phyloP scores from a whole-genome alignment of 2,113 vertebrate species.

The Syrmaticus mikado region DNA sequence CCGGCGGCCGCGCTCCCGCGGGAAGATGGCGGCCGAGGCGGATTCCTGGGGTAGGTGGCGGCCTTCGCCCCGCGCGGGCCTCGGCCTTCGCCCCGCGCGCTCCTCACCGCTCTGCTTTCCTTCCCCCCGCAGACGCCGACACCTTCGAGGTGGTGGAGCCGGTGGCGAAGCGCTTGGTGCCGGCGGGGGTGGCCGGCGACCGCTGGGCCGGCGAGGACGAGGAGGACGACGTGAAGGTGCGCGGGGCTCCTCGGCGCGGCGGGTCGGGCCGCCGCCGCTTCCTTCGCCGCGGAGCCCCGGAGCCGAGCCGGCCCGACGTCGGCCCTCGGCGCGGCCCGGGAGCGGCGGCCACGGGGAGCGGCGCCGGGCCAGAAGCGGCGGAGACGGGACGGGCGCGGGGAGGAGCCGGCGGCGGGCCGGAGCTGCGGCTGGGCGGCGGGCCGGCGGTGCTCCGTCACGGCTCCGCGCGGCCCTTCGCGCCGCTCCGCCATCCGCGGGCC shows the following conservation, averaged over 20 bases:
- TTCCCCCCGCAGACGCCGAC: conserved; percentile 84
- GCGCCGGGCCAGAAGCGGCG: too few relatives aligned
- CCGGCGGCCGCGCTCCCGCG: conserved; percentile 68
- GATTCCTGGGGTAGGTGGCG: conserved; percentile 85
- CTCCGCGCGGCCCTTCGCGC: too few relatives aligned
- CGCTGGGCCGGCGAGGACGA: conserved; percentile 95
- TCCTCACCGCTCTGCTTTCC: conserved; percentile 6
- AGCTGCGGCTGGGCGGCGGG: too few relatives aligned
- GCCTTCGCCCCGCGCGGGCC: background rate
- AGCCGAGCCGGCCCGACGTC: too few relatives aligned
- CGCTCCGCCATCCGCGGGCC: too few relatives aligned
- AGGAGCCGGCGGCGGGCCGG: too few relatives aligned
- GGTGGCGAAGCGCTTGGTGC: conserved; percentile 58
- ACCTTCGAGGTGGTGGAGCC: conserved; percentile 86
- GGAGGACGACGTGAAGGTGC: conserved; percentile 92
- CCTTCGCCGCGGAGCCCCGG: too few relatives aligned
- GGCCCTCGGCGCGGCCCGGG: too few relatives aligned
- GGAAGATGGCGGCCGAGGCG: conserved; percentile 81
- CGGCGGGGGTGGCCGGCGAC: conserved; percentile 76
- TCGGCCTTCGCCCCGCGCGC: background rate
- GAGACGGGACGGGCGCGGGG: too few relatives aligned
- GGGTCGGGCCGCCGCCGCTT: too few relatives aligned
- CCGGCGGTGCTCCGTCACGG: too few relatives aligned
- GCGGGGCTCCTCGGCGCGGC: background rate
- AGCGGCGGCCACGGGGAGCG: too few relatives aligned